phyloP scores from a whole-genome alignment of 1,140 invertebrate species.

The Diorhabda elongata region DNA sequence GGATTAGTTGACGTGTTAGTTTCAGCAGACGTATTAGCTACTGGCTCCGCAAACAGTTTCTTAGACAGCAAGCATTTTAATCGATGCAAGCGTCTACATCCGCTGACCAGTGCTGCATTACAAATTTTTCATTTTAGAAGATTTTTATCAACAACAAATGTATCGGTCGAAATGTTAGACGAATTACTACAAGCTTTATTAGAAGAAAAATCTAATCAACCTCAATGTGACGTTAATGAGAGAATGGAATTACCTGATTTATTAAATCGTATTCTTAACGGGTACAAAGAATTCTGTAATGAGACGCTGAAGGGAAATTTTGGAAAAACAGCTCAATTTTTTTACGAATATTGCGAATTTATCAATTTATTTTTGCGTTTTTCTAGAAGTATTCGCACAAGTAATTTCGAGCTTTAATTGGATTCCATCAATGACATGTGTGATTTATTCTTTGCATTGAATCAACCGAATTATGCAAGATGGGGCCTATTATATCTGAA shows the following conservation, averaged over 20 bases:
- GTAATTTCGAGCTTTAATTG: constrained; percentile 35
- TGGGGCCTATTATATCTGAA: constrained; percentile 30
- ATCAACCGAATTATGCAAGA: constrained; percentile 37
- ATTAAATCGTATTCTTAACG: constrained; percentile 17
- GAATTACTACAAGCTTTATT: constrained; percentile 15
- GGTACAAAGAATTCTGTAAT: constrained; percentile 23
- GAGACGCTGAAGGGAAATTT: constrained; percentile 25
- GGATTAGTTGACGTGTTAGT: constrained; percentile 41
- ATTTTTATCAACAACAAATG: constrained; percentile 30
- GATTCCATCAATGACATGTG: constrained; percentile 31
- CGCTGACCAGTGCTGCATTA: constrained; percentile 38
- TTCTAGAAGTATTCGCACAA: constrained; percentile 34
- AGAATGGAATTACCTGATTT: constrained; percentile 17
- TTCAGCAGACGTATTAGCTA: constrained; percentile 39
- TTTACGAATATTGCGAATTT: constrained; percentile 21
- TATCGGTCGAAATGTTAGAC: constrained; percentile 12
- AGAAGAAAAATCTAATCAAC: constrained; percentile 10
- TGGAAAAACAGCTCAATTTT: constrained; percentile 36
- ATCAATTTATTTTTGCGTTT: constrained; percentile 28
- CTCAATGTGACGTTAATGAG: constrained; percentile 6
- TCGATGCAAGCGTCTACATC: constrained; percentile 38
- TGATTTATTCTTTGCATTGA: constrained; percentile 37
- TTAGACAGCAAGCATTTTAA: constrained; percentile 40
- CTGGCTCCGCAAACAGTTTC: constrained; percentile 44
- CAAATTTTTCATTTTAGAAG: constrained; percentile 32